Conservation (phyloP, 1,140 invertebrate genomes). For the Bombyx mandarina region DNA sequence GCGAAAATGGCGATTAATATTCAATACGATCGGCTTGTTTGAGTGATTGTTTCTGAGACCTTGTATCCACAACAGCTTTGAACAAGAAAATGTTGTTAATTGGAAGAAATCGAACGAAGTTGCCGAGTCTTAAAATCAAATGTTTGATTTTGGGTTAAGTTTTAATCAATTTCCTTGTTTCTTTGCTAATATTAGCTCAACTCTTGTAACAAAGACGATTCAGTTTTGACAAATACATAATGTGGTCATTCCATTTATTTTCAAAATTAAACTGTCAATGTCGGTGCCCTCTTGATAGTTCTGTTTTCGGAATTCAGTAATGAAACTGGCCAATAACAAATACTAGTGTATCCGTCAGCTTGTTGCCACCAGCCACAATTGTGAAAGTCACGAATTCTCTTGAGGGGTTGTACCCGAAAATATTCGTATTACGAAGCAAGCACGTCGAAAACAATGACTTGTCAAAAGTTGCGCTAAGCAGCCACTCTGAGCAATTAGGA, state of each 20-base stretch:
- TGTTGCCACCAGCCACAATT: slow-evolving; percentile 21
- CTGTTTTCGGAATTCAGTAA: not conserved
- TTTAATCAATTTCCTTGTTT: slow-evolving; percentile 29
- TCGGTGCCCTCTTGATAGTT: not conserved
- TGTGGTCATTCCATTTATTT: not conserved
- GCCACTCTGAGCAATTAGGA: slow-evolving; percentile 63
- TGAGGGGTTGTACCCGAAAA: slow-evolving; percentile 40
- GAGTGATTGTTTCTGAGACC: slow-evolving; percentile 60
- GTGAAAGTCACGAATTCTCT: slow-evolving; percentile 49
- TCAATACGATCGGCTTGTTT: slow-evolving; percentile 68
- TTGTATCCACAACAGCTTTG: slow-evolving; percentile 43
- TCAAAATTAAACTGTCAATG: not conserved
- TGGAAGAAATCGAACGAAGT: slow-evolving; percentile 34
- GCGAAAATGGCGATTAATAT: slow-evolving; percentile 67
- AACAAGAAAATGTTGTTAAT: slow-evolving; percentile 38
- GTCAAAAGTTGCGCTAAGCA: slow-evolving; percentile 52
- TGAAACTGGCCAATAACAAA: slow-evolving; percentile 6
- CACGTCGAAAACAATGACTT: slow-evolving; percentile 65
- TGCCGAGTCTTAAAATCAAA: slow-evolving; percentile 27
- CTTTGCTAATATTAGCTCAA: slow-evolving; percentile 2
- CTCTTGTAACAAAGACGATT: no score
- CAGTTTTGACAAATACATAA: not conserved
- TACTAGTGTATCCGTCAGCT: slow-evolving; percentile 10
- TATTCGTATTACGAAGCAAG: slow-evolving; percentile 47
- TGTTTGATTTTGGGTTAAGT: slow-evolving; percentile 49